A percentile compares a stretch with the other conserved stretches of the same genome.
These are phyloP conservation scores for Drosophila varians DNA, from an alignment of 1,140 invertebrate species.

Conservation along the genomic window DNA sequence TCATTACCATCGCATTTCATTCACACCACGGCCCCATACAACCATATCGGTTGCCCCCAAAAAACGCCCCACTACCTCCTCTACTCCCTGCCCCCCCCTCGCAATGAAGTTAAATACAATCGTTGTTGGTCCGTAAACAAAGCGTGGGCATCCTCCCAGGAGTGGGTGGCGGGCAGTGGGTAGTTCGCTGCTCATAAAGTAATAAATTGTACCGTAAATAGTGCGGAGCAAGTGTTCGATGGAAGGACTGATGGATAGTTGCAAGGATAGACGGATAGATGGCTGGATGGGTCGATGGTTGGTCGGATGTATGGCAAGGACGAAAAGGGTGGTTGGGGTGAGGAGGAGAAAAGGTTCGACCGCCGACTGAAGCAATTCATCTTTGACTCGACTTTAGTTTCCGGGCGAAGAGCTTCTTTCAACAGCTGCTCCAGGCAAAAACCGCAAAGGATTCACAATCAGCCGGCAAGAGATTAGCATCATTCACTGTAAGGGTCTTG, in stretches of 20 bases:
- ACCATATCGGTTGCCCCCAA: neutral
- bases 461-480: conserved; percentile 14
- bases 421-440: conserved; percentile 39
- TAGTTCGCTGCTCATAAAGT: conserved; percentile 77
- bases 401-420: conserved; percentile 9
- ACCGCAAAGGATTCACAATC: conserved; percentile 32
- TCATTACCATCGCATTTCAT: conserved; percentile 79
- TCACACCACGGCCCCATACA: conserved; percentile 31
- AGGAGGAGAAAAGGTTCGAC: neutral
- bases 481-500: neutral
- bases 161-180: neutral
- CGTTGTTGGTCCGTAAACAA: conserved; percentile 76
- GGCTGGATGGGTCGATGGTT: conserved; percentile 7
- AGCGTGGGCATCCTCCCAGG: neutral
- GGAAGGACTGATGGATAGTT: conserved; percentile 20
- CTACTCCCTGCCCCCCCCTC: neutral
- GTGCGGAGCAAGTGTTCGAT: conserved; percentile 72
- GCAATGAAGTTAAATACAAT: conserved; percentile 72
- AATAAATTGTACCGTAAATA: conserved; percentile 82
- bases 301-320: conserved; percentile 3
- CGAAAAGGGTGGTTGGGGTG: neutral
- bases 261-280: conserved; percentile 16
- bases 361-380: conserved; percentile 62
- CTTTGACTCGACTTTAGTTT: conserved; percentile 45
- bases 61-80: neutral